Conservation (phyloP, 2,113 vertebrate species). For the Microcebus tavaratra region DNA sequence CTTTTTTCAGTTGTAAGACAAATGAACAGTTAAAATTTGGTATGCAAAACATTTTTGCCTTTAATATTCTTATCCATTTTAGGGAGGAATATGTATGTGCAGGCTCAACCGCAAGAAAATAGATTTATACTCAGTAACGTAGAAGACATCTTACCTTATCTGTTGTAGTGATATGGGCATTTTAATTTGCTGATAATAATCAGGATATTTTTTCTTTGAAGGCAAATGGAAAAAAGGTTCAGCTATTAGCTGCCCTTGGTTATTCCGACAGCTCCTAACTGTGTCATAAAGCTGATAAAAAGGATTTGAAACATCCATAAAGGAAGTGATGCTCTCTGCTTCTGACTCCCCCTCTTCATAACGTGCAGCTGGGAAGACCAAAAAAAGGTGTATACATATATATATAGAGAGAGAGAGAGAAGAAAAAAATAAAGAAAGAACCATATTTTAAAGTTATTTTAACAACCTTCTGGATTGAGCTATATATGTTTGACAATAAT, state of each 20-base stretch:
- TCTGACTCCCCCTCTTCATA: conserved; percentile 97
- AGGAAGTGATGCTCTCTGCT: conserved; percentile 95
- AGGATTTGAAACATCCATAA: conserved; percentile 95
- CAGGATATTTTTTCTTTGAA: conserved; percentile 97
- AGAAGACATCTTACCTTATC: conserved; percentile 91
- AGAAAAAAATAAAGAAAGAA: conserved; percentile 14
- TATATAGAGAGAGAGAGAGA: too few species aligned
- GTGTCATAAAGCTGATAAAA: conserved; percentile 98
- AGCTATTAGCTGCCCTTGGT: conserved; percentile 96
- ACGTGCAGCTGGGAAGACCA: conserved; percentile 86
- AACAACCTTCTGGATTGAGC: neutral
- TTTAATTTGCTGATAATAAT: conserved; percentile 98
- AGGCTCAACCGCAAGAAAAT: conserved; percentile 31
- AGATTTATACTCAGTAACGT: neutral
- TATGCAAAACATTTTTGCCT: conserved; percentile 29
- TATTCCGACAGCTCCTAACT: conserved; percentile 95
- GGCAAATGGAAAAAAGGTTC: conserved; percentile 98
- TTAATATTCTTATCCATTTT: conserved; percentile 6
- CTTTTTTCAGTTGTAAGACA: conserved; percentile 48
- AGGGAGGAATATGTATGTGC: neutral
- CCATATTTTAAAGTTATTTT: neutral
- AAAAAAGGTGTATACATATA: neutral
- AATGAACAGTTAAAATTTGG: conserved; percentile 17
- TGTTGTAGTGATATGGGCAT: conserved; percentile 95
- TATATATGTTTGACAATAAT: neutral